phyloP scores from a whole-genome alignment of 2,888 invertebrate species.

The Perizoma affinitatum region DNA sequence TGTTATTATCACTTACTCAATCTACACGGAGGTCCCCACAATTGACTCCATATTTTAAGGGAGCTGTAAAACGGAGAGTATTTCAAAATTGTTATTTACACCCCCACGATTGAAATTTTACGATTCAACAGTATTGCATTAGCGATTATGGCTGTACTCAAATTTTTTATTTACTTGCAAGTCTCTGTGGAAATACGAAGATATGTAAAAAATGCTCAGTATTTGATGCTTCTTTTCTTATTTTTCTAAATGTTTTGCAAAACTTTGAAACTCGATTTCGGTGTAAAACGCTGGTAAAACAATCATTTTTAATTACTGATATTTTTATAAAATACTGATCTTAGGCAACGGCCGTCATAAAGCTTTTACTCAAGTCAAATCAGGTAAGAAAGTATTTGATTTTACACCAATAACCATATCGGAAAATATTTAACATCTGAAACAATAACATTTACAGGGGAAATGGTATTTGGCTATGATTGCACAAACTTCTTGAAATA shows the following conservation, averaged over 20 bases:
- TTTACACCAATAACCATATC: too few species aligned
- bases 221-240: slow-evolving; percentile 15
- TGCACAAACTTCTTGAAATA: neutral
- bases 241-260: slow-evolving; percentile 11
- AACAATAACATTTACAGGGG: too few species aligned
- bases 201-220: slow-evolving; percentile 13
- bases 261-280: slow-evolving; percentile 12
- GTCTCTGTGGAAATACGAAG: slow-evolving; percentile 25
- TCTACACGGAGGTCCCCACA: slow-evolving; percentile 30
- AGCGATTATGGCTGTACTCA: slow-evolving; percentile 46
- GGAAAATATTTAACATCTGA: too few species aligned
- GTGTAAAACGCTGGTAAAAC: neutral
- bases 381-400: too few species aligned
- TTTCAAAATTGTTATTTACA: slow-evolving; percentile 43
- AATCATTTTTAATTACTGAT: slow-evolving; percentile 10
- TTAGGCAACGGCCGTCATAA: neutral
- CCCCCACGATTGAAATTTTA: slow-evolving; percentile 60
- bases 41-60: slow-evolving; percentile 43
- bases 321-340: slow-evolving; percentile 1
- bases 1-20: slow-evolving; percentile 10
- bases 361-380: neutral
- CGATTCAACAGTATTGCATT: slow-evolving; percentile 39
- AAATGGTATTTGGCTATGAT: too few species aligned
- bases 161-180: slow-evolving; percentile 47
- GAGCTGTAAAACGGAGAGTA: slow-evolving; percentile 32